Conservation (phyloP, 2,113 vertebrate species). For the Pomatostomus ruficeps region DNA sequence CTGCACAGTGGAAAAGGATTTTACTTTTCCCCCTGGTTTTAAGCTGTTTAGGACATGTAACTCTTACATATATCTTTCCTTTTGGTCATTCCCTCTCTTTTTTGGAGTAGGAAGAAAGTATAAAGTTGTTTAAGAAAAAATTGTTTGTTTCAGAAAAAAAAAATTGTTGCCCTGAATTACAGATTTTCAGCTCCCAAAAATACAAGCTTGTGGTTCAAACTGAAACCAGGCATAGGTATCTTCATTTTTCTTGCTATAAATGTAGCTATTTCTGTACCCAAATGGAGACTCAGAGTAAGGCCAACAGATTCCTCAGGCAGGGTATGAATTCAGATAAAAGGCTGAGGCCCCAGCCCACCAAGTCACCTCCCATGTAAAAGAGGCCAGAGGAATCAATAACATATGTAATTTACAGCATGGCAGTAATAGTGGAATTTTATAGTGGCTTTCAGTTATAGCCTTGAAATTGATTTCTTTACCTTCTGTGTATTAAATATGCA, state of each 20-base stretch:
- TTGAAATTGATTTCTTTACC: slow-evolving; percentile 2
- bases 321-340: not conserved
- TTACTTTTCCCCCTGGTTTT: not conserved
- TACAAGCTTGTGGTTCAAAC: not conserved
- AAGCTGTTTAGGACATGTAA: not conserved
- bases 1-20: not conserved
- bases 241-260: not conserved
- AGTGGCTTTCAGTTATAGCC: not conserved
- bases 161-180: not conserved
- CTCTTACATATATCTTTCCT: accelerated
- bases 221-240: not conserved
- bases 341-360: not conserved
- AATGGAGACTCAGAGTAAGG: not conserved
- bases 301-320: not conserved
- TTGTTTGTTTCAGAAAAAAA: not conserved
- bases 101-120: not conserved
- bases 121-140: not conserved
- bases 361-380: not conserved
- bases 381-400: not conserved
- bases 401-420: not conserved
- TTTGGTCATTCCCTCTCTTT: not conserved
- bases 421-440: not conserved
- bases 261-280: not conserved
- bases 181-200: not conserved
- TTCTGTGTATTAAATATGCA: not conserved